Evolutionary conservation across 2,797 vertebrate genomes (phyloP).

Genomic region (Capromys pilorides): DNA sequence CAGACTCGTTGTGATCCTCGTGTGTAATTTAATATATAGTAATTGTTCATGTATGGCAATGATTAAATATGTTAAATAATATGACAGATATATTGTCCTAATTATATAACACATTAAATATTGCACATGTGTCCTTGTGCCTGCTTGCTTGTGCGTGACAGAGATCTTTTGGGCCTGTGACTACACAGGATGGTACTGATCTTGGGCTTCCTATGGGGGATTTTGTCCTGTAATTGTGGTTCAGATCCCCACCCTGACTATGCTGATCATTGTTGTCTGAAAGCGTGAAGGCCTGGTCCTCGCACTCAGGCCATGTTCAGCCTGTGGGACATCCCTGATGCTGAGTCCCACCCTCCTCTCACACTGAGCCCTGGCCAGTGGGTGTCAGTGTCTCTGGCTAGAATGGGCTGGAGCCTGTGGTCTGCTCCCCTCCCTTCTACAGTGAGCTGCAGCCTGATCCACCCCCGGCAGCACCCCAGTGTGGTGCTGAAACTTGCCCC

Average conservation of each 20-base stretch:
- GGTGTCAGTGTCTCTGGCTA: neutral
- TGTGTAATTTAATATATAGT: neutral
- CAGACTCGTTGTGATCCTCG: too few species aligned
- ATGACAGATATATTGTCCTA: neutral
- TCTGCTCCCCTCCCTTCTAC: too few species aligned
- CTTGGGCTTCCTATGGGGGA: accelerated
- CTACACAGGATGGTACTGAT: accelerated
- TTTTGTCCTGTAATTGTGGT: neutral
- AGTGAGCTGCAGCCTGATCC: too few species aligned
- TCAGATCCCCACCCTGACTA: neutral
- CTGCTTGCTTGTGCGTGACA: accelerated
- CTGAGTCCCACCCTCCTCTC: neutral
- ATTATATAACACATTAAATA: accelerated
- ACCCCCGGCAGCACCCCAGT: accelerated
- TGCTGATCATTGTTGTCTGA: neutral
- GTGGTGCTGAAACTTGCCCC: neutral
- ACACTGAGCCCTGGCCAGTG: too few species aligned
- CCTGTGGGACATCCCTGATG: neutral
- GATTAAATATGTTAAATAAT: neutral
- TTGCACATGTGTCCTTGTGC: neutral
- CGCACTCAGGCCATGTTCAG: neutral
- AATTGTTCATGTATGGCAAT: neutral
- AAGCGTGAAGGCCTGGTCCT: neutral
- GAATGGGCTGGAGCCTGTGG: neutral
- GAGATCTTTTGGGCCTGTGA: neutral